Percentiles rank a stretch among this genome's conserved stretches.
These are phyloP conservation scores for Odocoileus virginianus DNA, from an alignment of 2,113 vertebrate genomes.

Conservation along the genomic window DNA sequence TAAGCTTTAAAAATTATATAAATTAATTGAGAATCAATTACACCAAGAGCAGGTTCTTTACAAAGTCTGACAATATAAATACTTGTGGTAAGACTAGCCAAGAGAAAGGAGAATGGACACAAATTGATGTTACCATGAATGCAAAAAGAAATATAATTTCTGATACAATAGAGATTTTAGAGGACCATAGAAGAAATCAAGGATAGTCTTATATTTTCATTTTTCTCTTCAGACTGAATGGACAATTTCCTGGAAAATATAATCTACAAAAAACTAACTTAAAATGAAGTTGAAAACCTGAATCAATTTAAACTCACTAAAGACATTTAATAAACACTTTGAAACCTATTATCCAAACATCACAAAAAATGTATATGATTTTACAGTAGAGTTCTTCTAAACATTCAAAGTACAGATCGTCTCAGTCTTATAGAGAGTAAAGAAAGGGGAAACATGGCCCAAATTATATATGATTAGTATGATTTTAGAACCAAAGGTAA, in stretches of 20 bases:
- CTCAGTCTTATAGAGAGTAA: background rate
- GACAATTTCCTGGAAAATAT: background rate
- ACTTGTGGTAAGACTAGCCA: background rate
- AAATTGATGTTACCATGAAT: background rate
- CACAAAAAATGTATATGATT: accelerated
- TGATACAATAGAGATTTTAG: background rate
- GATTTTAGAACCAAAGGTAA: background rate
- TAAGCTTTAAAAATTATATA: background rate
- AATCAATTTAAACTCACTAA: background rate
- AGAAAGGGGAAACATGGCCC: background rate
- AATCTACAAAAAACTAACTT: background rate
- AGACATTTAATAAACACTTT: background rate
- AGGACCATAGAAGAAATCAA: background rate
- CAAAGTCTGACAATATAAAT: background rate
- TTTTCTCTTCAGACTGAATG: background rate
- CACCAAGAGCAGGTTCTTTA: background rate
- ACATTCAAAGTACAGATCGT: background rate
- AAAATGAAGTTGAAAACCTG: background rate
- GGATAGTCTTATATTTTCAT: background rate
- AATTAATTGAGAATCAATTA: background rate
- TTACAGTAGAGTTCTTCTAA: background rate
- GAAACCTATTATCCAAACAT: background rate
- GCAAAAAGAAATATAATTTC: background rate
- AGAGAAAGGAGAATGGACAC: background rate
- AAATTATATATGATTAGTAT: background rate